Evolutionary conservation across 2,113 vertebrate genomes (phyloP).

Genomic region (Brachypodius melanocephalos): DNA sequence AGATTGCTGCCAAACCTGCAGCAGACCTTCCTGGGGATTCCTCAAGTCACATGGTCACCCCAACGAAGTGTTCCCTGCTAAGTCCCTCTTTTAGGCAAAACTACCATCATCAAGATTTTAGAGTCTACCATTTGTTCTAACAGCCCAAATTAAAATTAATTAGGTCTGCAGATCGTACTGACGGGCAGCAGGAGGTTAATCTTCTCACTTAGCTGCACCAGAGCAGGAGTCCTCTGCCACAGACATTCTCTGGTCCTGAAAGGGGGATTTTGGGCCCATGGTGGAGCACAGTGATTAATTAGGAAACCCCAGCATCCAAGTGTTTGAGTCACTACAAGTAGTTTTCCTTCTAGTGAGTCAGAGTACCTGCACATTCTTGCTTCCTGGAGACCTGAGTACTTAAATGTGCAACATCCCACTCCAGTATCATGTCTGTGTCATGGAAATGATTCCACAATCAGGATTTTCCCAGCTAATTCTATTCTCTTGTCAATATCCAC

Average conservation of each 20-base stretch:
- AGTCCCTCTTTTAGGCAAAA: background rate
- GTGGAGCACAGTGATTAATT: background rate
- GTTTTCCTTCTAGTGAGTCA: constrained; percentile 27
- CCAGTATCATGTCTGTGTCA: background rate
- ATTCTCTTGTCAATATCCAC: background rate
- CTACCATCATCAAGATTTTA: background rate
- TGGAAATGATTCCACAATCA: background rate
- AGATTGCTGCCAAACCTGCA: background rate
- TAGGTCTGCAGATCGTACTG: background rate
- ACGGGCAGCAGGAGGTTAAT: background rate
- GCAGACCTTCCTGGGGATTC: background rate
- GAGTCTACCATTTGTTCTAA: background rate
- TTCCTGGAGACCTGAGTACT: background rate
- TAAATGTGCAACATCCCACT: background rate
- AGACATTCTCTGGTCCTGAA: background rate
- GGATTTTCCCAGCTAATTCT: background rate
- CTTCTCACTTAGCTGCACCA: background rate
- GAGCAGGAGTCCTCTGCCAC: background rate
- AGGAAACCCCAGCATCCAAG: background rate
- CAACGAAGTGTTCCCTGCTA: background rate
- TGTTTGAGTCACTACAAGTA: constrained; percentile 29
- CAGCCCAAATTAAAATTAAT: background rate
- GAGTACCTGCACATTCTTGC: constrained; percentile 7
- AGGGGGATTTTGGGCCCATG: background rate
- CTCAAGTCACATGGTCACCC: background rate